Base-by-base conservation (phyloP, 2,797 vertebrate species). In the Bufotes viridis region DNA sequence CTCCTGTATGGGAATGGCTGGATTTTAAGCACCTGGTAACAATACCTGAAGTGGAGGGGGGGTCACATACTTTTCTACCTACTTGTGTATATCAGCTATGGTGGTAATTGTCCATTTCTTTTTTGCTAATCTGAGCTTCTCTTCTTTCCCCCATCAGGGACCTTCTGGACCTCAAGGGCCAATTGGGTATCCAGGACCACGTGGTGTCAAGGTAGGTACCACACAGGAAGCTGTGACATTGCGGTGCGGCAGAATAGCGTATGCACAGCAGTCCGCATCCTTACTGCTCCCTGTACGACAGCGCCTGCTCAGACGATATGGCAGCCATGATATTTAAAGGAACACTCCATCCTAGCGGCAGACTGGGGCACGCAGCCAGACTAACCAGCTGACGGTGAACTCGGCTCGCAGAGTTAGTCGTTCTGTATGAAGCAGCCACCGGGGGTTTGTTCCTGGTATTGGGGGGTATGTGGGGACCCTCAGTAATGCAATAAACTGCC, bases 131-230 rank as follows among this genome's bases (percentile, higher is more conserved):
- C 7, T 80, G 42, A 80, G 12, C 0, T 18, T 7, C 67, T 61
- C 14, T 81, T 10, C 34, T 53, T 88, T 91, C 67, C 20, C 20
- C 18, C 87, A 90, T 1, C 91, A 99, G 98, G 98, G 98, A 88
- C 98, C 98, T 0, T 90, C 96, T 11, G 98, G 98, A 69, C 96
- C 98, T 90, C 98, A 99, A 94, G 98, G 98, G 90, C 97, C 97
- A n/a, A 95, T 99, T 0, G 98, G 98, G 88, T 99, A 99, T 83
- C 98, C 98, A 3, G 98, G 98, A 6, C 94, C 97, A 1, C 95
- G 98, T 3, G 98, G 98, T 74, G 97, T 99, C 76, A 99, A 99
- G 97, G 98, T 99, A 91, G 96, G 96, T 65, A 26, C 79, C 34
- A 7, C 11, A 13, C 20, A n/a, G 58, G 17, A 1, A 8, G 6